Evolutionary conservation across 2,113 vertebrate genomes (phyloP).

Genomic region (Rattus rattus): DNA sequence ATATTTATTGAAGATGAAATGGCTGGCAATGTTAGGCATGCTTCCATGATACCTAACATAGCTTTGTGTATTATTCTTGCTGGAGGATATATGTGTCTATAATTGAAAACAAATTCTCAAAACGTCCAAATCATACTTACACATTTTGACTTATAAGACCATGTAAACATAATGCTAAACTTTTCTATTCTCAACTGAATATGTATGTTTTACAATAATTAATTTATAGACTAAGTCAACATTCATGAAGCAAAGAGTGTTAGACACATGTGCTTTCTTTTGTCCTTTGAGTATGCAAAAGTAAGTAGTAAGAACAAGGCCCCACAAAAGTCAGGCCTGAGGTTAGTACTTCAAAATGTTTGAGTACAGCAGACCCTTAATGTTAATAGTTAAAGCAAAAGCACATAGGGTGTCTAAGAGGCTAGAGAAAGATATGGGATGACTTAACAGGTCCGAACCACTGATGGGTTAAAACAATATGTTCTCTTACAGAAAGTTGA

Average conservation of each 20-base stretch:
- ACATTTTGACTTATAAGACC: not conserved
- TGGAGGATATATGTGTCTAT: not conserved
- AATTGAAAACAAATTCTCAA: not conserved
- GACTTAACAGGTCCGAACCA: not conserved
- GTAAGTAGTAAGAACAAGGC: not conserved
- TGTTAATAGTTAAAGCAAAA: constrained; percentile 12
- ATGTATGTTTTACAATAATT: not conserved
- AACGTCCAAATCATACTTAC: not conserved
- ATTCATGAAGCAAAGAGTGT: not conserved
- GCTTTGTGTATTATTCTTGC: not conserved
- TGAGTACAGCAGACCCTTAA: not conserved
- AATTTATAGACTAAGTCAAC: constrained; percentile 19
- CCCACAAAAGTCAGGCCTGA: not conserved
- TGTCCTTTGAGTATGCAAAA: not conserved
- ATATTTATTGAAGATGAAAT: not conserved
- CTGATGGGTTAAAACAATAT: not conserved
- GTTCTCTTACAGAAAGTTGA: not conserved
- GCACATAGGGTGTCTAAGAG: not conserved
- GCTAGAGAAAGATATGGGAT: not conserved
- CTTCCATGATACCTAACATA: not conserved
- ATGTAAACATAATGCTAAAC: not conserved
- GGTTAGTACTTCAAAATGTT: not conserved
- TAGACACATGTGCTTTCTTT: not conserved
- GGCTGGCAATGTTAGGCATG: not conserved
- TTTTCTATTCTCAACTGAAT: not conserved